Conservation (phyloP, 2,113 vertebrate species). For the Barbus barbus region DNA sequence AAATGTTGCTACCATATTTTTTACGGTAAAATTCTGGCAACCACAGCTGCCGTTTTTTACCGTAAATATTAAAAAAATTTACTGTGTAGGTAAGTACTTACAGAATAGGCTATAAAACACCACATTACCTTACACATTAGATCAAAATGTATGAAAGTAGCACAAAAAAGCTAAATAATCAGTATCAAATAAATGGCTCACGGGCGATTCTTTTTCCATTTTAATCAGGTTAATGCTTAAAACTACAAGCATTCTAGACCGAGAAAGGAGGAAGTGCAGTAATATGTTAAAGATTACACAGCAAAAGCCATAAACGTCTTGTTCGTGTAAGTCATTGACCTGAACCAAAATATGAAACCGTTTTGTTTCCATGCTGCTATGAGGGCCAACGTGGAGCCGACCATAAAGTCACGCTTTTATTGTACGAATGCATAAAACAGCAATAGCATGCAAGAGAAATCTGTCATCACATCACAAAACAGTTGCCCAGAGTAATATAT, state of each 20-base stretch:
- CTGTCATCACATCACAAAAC: neutral
- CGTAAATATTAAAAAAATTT: too few species aligned
- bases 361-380: neutral
- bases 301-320: neutral
- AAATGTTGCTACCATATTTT: too few species aligned
- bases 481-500: neutral
- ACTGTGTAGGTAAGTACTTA: too few species aligned
- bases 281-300: slow-evolving; percentile 9
- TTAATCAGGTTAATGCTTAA: neutral
- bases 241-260: neutral
- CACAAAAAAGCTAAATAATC: neutral
- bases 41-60: too few species aligned
- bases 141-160: neutral
- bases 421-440: neutral
- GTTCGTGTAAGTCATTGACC: neutral
- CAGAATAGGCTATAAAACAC: too few species aligned
- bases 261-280: neutral
- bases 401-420: neutral
- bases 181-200: neutral
- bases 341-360: neutral
- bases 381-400: neutral
- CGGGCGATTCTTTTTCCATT: neutral
- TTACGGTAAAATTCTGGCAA: too few species aligned
- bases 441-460: neutral
- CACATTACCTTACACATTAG: neutral